Percentiles rank a stretch among this genome's conserved stretches.
These are phyloP conservation scores for Subacronicta megacephala DNA, from an alignment of 2,888 invertebrate genomes.

Conservation along the genomic window DNA sequence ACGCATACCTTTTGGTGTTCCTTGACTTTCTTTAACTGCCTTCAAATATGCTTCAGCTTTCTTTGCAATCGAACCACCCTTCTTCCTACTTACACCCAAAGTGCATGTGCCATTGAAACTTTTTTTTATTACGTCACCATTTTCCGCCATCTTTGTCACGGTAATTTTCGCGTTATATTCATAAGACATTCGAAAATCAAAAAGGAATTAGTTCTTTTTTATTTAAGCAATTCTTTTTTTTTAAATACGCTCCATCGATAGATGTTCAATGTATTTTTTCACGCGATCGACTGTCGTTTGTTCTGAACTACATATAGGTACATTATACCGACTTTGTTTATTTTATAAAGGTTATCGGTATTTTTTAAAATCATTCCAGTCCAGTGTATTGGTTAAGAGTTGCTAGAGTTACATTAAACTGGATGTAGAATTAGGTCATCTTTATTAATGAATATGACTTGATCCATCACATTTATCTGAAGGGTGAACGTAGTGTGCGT, in stretches of 20 bases:
- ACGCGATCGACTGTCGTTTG: slow-evolving; percentile 53
- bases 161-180: slow-evolving; percentile 77
- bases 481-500: too few relatives aligned
- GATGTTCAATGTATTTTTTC: slow-evolving; percentile 62
- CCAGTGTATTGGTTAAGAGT: slow-evolving; percentile 37
- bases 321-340: slow-evolving; percentile 52
- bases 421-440: slow-evolving; percentile 61
- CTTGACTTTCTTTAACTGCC: slow-evolving; percentile 76
- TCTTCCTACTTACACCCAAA: slow-evolving; percentile 70
- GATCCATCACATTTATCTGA: slow-evolving; percentile 3
- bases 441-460: slow-evolving; percentile 50
- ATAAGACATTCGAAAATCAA: slow-evolving; percentile 67
- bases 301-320: slow-evolving; percentile 18
- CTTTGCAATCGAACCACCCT: slow-evolving; percentile 74
- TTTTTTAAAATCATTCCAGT: slow-evolving; percentile 56
- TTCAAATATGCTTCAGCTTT: slow-evolving; percentile 81
- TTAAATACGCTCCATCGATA: slow-evolving; percentile 16
- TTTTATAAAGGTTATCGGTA: slow-evolving; percentile 69
- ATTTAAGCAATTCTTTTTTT: slow-evolving; percentile 7
- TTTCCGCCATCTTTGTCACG: slow-evolving; percentile 72
- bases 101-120: slow-evolving; percentile 73
- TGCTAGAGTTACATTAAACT: slow-evolving; percentile 21
- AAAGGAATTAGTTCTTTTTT: slow-evolving; percentile 6
- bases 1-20: slow-evolving; percentile 60
- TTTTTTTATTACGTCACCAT: slow-evolving; percentile 73